These are phyloP conservation scores for Slavum lentiscoides DNA, from an alignment of 2,888 invertebrate species.

Conservation along the genomic window DNA sequence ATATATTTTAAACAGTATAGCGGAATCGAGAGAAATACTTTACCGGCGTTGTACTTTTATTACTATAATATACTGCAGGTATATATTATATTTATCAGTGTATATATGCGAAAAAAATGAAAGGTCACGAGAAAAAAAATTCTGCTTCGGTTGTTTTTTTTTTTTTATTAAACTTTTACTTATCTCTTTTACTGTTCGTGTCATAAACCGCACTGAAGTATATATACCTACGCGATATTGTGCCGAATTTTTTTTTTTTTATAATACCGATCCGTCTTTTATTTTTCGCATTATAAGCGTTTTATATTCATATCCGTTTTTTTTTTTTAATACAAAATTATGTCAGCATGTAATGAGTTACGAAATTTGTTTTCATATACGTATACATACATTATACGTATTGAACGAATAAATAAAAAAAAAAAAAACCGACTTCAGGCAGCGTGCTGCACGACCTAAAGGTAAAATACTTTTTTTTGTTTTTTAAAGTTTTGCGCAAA, in stretches of 20 bases:
- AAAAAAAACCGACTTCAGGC: no score
- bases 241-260: background rate
- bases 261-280: conserved; percentile 1
- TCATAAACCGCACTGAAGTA: background rate
- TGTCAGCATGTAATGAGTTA: conserved; percentile 1
- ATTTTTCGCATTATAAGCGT: conserved; percentile 19
- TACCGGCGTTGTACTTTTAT: background rate
- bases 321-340: background rate
- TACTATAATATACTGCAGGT: background rate
- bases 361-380: background rate
- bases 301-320: conserved; percentile 23
- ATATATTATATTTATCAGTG: conserved; percentile 4
- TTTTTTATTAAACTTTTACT: conserved; percentile 24
- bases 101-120: conserved; percentile 9
- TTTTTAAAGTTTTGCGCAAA: no score
- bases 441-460: no score
- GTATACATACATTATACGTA: no score
- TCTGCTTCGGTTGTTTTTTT: conserved; percentile 4
- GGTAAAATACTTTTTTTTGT: no score
- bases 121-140: conserved; percentile 9
- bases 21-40: conserved; percentile 1
- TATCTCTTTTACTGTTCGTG: background rate
- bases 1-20: background rate
- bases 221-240: background rate
- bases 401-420: no score